phyloP scores from a whole-genome alignment of 1,140 invertebrate species.

The Sycobia sp. region DNA sequence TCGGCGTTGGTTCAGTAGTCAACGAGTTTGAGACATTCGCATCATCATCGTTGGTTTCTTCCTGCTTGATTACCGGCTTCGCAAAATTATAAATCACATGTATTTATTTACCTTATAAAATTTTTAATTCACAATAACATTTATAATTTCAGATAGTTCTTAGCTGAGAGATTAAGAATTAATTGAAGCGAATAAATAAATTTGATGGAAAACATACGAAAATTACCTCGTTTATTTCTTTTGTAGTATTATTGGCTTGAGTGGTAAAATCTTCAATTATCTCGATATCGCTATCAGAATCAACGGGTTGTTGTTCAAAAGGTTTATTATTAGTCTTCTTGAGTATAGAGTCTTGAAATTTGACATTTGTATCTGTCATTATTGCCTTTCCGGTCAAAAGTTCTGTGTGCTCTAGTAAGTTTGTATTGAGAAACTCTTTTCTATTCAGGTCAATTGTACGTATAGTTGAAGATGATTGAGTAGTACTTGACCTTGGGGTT shows the following conservation, averaged over 20 bases:
- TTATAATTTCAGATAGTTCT: too few relatives aligned
- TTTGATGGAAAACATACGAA: too few relatives aligned
- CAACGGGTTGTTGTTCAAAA: not conserved
- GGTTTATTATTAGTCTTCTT: not conserved
- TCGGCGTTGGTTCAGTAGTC: too few relatives aligned
- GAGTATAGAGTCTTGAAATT: too few relatives aligned
- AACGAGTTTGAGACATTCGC: too few relatives aligned
- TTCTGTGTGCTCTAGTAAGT: slow-evolving; percentile 50
- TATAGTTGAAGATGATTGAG: not conserved
- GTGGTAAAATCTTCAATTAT: slow-evolving; percentile 45
- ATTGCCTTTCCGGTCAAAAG: slow-evolving; percentile 38
- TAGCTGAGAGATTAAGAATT: too few relatives aligned
- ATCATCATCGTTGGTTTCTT: too few relatives aligned
- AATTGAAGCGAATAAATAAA: too few relatives aligned
- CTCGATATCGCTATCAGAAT: slow-evolving; percentile 51
- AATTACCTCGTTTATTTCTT: slow-evolving; percentile 6
- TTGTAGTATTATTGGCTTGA: not conserved
- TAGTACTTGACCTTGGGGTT: not conserved
- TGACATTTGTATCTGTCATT: not conserved
- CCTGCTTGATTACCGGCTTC: too few relatives aligned
- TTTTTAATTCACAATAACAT: too few relatives aligned
- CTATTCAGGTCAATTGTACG: slow-evolving; percentile 7
- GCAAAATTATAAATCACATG: too few relatives aligned
- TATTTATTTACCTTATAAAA: too few relatives aligned
- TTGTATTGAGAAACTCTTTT: slow-evolving; percentile 51